These are phyloP conservation scores for Psephotus haematonotus DNA, from an alignment of 2,113 vertebrate genomes.

Conservation along the genomic window DNA sequence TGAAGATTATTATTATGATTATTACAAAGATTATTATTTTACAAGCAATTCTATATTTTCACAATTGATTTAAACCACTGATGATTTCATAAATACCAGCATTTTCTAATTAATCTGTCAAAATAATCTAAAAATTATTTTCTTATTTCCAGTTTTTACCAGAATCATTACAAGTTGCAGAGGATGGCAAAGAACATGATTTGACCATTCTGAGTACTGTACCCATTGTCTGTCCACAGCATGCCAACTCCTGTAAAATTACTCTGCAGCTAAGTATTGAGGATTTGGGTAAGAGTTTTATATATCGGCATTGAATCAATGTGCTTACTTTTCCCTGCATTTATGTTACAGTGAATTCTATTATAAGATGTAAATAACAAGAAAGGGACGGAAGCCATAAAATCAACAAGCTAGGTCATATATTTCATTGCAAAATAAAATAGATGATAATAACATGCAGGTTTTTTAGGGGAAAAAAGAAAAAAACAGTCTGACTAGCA, in stretches of 20 bases:
- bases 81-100: background rate
- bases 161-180: conserved; percentile 77
- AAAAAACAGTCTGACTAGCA: background rate
- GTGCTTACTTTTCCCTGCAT: background rate
- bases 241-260: conserved; percentile 71
- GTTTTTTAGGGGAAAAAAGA: background rate
- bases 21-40: background rate
- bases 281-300: conserved; percentile 69
- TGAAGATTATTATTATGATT: background rate
- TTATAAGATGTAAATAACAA: background rate
- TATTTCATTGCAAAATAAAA: background rate
- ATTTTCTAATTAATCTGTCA: background rate
- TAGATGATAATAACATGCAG: background rate
- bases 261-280: conserved; percentile 74
- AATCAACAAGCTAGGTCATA: background rate
- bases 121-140: background rate
- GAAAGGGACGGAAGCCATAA: background rate
- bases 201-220: conserved; percentile 80
- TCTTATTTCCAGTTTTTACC: conserved; percentile 76
- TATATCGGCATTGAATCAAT: background rate
- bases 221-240: conserved; percentile 57
- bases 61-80: background rate
- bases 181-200: conserved; percentile 77
- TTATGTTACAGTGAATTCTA: background rate
- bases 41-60: background rate